Base-by-base conservation (phyloP, 2,797 vertebrate genomes). In the Gouania willdenowi region DNA sequence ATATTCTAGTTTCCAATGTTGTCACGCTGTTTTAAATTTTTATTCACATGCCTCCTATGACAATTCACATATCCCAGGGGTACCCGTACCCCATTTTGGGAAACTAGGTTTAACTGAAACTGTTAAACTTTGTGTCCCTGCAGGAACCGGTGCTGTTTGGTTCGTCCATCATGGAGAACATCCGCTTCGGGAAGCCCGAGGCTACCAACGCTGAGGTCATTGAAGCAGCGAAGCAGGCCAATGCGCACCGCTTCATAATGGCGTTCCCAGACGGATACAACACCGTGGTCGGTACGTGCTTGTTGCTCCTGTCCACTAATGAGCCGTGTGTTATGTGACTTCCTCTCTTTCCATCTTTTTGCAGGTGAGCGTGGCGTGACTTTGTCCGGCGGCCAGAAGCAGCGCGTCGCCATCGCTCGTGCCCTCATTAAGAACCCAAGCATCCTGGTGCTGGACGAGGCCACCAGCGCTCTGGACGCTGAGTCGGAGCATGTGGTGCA, bases 121-220 rank as follows among this genome's bases (percentile, higher is more conserved):
- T n/a, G n/a, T n/a, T n/a, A 6, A 19, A 5, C 19, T 5, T n/a
- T n/a, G n/a, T n/a, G 2, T 50, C 10, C 15, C 37, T 1, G 0
- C 72, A 98, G 96, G 96, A 98, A 66, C 94, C 95, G 0, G 92
- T 98, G 51, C 82, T 99, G 40, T 99, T 99, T 2, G 92, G 89
- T 10, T 93, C 94, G 0, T 93, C 87, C 1, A 77, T 99, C 71
- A 89, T 94, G 89, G 96, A 98, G 69, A 99, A 98, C 73, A 98
- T 99, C 67, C 93, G 94, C 38, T 95, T 97, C 1, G 95, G 94
- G 34, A 93, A 92, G 52, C 92, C 87, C 0, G 87, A 74, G 0
- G 95, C 95, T 40, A 88, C 92, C 0, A 94, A 98, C 0, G 82
- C 84, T 0, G 94, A 98, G 55, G 91, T 99, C 30, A 79, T 87